Percentiles rank a stretch among this genome's conserved stretches.
Evolutionary conservation across 1,140 invertebrate species (phyloP).

Genomic region (Sinella curviseta): DNA sequence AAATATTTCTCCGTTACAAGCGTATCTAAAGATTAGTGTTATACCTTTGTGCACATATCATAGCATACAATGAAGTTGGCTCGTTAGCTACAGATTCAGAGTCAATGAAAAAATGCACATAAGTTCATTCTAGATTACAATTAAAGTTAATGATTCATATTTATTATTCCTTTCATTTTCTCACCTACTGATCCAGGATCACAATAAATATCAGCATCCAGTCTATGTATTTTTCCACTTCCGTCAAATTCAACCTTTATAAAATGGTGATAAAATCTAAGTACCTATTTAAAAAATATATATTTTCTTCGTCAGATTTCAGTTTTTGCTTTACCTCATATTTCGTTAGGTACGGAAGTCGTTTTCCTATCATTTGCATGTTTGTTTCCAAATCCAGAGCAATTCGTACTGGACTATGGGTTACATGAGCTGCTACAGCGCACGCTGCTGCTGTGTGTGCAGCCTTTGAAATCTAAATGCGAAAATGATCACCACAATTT

Average conservation of each 20-base stretch:
- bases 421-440: slow-evolving; percentile 63
- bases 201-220: slow-evolving; percentile 64
- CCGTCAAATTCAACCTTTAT: slow-evolving; percentile 63
- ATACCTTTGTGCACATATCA: slow-evolving; percentile 51
- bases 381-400: slow-evolving; percentile 66
- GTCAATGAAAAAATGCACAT: no score
- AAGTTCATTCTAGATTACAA: no score
- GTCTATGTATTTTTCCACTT: slow-evolving; percentile 66
- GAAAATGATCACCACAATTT: slow-evolving; percentile 67
- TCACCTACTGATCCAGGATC: slow-evolving; percentile 70
- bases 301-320: background rate
- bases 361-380: slow-evolving; percentile 66
- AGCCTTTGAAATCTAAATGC: slow-evolving; percentile 55
- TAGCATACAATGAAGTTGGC: slow-evolving; percentile 52
- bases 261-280: background rate
- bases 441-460: slow-evolving; percentile 61
- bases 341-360: slow-evolving; percentile 60
- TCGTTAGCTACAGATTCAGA: slow-evolving; percentile 66
- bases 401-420: slow-evolving; percentile 65
- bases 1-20: no score
- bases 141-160: no score
- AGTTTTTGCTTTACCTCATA: slow-evolving; percentile 59
- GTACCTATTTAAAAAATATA: slow-evolving; percentile 36
- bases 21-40: background rate
- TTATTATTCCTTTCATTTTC: no score